A percentile compares a stretch with the other conserved stretches of the same genome.
Conservation (phyloP, 2,113 vertebrate genomes). For the Hypomesus transpacificus region DNA sequence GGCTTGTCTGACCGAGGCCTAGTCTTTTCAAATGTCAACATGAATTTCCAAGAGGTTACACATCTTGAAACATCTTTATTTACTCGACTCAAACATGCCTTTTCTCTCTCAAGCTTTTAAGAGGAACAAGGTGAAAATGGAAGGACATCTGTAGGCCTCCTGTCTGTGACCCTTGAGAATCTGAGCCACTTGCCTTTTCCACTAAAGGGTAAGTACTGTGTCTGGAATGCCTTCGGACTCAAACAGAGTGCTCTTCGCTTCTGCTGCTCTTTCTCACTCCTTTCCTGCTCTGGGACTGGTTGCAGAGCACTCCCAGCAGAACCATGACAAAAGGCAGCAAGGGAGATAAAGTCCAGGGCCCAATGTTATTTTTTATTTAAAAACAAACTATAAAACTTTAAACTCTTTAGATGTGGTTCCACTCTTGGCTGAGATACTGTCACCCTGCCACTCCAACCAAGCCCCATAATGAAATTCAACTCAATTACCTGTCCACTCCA, state of each 20-base stretch:
- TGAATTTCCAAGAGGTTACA: not conserved
- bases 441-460: conserved; percentile 20
- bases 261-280: conserved; percentile 27
- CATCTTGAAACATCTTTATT: not conserved
- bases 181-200: conserved; percentile 43
- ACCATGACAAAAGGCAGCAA: conserved; percentile 25
- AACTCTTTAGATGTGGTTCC: conserved; percentile 29
- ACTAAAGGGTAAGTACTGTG: conserved; percentile 54
- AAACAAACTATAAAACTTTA: conserved; percentile 58
- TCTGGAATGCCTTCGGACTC: conserved; percentile 28
- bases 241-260: conserved; percentile 37
- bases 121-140: conserved; percentile 44
- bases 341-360: conserved; percentile 45
- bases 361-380: conserved; percentile 56
- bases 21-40: conserved; percentile 1
- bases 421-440: conserved; percentile 25
- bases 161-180: conserved; percentile 48
- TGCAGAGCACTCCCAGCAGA: conserved; percentile 30
- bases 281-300: conserved; percentile 31
- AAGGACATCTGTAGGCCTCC: conserved; percentile 30
- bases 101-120: conserved; percentile 43
- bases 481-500: conserved; percentile 40
- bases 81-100: conserved; percentile 4
- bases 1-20: too few species aligned
- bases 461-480: conserved; percentile 23